Conservation (phyloP, 2,797 vertebrate species). For the Oceanodroma leucorhoa region DNA sequence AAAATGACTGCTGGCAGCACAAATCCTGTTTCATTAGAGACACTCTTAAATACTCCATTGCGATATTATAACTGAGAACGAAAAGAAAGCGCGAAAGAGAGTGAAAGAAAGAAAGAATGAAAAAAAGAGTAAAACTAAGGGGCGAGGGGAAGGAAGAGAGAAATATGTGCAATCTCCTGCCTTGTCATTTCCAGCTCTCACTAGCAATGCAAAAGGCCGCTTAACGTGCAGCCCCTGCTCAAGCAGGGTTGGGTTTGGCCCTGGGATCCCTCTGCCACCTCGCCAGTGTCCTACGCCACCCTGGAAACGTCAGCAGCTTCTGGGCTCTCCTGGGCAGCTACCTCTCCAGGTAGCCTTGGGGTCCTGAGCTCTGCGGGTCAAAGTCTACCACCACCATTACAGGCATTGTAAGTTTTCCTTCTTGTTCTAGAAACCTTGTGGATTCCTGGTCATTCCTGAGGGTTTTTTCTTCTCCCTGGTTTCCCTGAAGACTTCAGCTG, state of each 20-base stretch:
- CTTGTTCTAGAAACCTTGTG: neutral
- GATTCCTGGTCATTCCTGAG: neutral
- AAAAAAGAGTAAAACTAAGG: neutral
- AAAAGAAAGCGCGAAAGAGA: neutral
- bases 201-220: neutral
- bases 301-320: neutral
- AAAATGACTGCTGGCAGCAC: constrained; percentile 81
- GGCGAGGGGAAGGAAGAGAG: neutral
- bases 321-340: neutral
- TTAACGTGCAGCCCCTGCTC: neutral
- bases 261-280: neutral
- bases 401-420: neutral
- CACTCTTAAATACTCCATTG: neutral
- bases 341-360: neutral
- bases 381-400: neutral
- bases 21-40: constrained; percentile 67
- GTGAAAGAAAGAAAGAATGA: neutral
- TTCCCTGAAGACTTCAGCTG: neutral
- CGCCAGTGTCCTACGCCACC: neutral
- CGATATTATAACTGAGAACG: neutral
- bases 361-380: neutral
- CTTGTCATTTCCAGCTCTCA: neutral
- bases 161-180: neutral
- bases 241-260: neutral
- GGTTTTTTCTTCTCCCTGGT: neutral